Conservation (phyloP, 2,113 vertebrate genomes). For the Calidris pygmaea region DNA sequence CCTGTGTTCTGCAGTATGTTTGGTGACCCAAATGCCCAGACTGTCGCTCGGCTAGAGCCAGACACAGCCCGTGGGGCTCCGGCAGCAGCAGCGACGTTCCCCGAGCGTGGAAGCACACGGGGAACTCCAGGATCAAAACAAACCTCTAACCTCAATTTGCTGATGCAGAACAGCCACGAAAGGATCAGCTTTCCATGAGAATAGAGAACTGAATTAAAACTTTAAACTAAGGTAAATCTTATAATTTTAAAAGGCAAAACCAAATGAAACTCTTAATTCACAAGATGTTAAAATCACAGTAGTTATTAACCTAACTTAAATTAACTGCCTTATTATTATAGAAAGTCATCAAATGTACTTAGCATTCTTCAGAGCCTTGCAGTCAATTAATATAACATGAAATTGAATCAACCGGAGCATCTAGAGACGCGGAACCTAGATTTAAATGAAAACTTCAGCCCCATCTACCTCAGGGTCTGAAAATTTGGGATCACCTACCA, state of each 20-base stretch:
- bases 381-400: constrained; percentile 62
- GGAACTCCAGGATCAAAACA: not conserved
- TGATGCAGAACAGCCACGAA: not conserved
- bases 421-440: constrained; percentile 42
- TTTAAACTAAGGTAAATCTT: constrained; percentile 30
- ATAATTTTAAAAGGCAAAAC: constrained; percentile 1
- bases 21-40: not conserved
- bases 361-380: constrained; percentile 40
- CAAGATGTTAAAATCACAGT: constrained; percentile 37
- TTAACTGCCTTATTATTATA: constrained; percentile 54
- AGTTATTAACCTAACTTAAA: constrained; percentile 56
- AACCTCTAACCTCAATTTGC: not conserved
- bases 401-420: constrained; percentile 57
- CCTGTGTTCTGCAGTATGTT: not conserved
- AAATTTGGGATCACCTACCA: constrained; percentile 47
- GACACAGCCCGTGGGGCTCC: not conserved
- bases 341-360: constrained; percentile 61
- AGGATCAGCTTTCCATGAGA: not conserved
- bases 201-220: not conserved
- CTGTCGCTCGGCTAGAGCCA: not conserved
- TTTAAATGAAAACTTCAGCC: constrained; percentile 52
- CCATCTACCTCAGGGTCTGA: constrained; percentile 26
- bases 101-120: not conserved
- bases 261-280: constrained; percentile 38
- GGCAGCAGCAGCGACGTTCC: not conserved